Evolutionary conservation across 2,888 invertebrate species (phyloP), one percentile per base, ranked within the genome.

Genomic region (Amphimallon solstitiale): DNA sequence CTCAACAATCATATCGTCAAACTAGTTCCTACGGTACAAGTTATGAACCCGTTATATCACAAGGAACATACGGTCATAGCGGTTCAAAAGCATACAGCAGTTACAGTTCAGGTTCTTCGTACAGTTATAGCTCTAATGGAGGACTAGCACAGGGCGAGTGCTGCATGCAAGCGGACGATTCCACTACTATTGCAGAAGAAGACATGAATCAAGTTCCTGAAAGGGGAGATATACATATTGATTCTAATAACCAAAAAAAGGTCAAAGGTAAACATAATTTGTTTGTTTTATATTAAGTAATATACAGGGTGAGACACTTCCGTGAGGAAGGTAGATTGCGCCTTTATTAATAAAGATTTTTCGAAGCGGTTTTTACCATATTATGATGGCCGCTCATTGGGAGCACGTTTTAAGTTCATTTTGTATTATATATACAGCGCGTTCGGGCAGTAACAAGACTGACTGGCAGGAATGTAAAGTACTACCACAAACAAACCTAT

Each of bases 161-260:
- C 19, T 68, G 67, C 34, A 68, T 69, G 63, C 69, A 71, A 62
- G 64, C 65, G 19, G 68, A 71, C 49, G 71, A 71, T 38, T 23
- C 56, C 4, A 56, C 56, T 5, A 56, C 56, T 1, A 17, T 38
- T 6, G 12, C 38, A 23, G 21, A 23, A 23, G 56, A 40, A 40
- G 17, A 38, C 1, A 21, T 34, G 1, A 12, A 35, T 17, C 51
- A 51, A 2, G 15, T 21, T 12, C 23, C 56, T 38, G 1, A n/a
- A 12, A 21, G 40, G 21, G 40, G 40, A 6, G 40, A 56, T 23
- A 12, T 40, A 0, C 12, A 14, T 7, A 23, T 29, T 29, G 5
- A 29, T 7, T 7, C 3, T 5, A 5, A 15, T 34, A n/a, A 21
- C 21, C 23, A 34, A 21, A 37, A 9, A 29, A 29, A 29, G 9